A percentile compares a stretch with the other conserved stretches of the same genome.
Conservation (phyloP, 2,113 vertebrate species). For the Heloderma charlesbogerti region DNA sequence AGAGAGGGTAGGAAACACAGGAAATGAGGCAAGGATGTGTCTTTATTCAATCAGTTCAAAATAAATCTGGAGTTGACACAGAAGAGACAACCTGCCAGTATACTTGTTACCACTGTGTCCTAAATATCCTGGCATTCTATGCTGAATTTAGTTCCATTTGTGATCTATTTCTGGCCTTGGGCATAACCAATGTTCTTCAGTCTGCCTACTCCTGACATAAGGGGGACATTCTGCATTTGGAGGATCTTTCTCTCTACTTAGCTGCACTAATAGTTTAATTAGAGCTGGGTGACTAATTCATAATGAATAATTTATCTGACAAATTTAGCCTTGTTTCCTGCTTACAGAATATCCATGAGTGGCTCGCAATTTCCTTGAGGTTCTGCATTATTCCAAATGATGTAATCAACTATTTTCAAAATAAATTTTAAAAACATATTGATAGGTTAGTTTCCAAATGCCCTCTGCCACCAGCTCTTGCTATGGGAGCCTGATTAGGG, state of each 20-base stretch:
- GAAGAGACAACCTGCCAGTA: background rate
- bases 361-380: constrained; percentile 16
- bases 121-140: background rate
- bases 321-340: constrained; percentile 38
- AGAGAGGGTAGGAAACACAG: background rate
- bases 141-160: background rate
- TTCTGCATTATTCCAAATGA: constrained; percentile 21
- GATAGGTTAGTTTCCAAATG: background rate
- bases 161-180: background rate
- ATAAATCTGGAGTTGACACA: background rate
- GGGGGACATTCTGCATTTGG: background rate
- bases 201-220: background rate
- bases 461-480: background rate
- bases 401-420: background rate
- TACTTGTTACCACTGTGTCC: background rate
- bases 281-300: constrained; percentile 41
- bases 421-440: background rate
- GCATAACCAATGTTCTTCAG: background rate
- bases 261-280: constrained; percentile 44
- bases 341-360: constrained; percentile 25
- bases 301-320: constrained; percentile 45
- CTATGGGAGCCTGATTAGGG: background rate
- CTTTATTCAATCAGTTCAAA: background rate
- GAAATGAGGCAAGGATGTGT: background rate
- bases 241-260: constrained; percentile 36